Evolutionary conservation across 2,113 vertebrate species (phyloP).

Genomic region (Vidua macroura): DNA sequence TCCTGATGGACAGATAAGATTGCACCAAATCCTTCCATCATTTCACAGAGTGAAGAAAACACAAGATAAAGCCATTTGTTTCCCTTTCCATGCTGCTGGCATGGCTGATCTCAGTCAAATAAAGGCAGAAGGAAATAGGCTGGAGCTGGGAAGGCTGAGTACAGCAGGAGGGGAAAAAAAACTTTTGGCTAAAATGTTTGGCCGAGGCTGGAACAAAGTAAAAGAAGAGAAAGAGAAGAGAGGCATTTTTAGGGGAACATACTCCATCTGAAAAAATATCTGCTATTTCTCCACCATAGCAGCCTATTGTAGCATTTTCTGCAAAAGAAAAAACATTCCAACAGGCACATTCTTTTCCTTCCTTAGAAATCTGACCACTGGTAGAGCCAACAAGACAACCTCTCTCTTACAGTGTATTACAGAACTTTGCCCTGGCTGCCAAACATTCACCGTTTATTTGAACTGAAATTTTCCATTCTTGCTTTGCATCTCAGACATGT

Average conservation of each 20-base stretch:
- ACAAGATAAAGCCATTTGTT: neutral
- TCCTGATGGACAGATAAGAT: neutral
- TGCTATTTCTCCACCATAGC: neutral
- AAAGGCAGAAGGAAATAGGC: neutral
- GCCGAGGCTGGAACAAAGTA: neutral
- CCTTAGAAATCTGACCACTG: slow-evolving; percentile 11
- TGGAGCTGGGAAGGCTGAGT: neutral
- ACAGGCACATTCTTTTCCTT: neutral
- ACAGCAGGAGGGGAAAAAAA: neutral
- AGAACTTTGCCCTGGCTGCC: slow-evolving; percentile 23
- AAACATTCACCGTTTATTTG: slow-evolving; percentile 49
- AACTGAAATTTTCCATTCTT: slow-evolving; percentile 54
- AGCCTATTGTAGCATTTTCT: neutral
- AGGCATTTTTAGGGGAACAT: neutral
- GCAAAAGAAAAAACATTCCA: neutral
- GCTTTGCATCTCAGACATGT: slow-evolving; percentile 23
- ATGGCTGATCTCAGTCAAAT: neutral
- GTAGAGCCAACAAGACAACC: slow-evolving; percentile 23
- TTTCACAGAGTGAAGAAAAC: neutral
- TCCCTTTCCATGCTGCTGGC: neutral
- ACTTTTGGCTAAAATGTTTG: neutral
- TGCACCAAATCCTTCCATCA: neutral
- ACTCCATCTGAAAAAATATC: neutral
- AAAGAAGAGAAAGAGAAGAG: neutral
- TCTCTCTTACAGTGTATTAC: neutral